Percentiles rank a stretch among this genome's conserved stretches.
phyloP scores from a whole-genome alignment of 1,140 invertebrate species.

The Calosoma granatense region DNA sequence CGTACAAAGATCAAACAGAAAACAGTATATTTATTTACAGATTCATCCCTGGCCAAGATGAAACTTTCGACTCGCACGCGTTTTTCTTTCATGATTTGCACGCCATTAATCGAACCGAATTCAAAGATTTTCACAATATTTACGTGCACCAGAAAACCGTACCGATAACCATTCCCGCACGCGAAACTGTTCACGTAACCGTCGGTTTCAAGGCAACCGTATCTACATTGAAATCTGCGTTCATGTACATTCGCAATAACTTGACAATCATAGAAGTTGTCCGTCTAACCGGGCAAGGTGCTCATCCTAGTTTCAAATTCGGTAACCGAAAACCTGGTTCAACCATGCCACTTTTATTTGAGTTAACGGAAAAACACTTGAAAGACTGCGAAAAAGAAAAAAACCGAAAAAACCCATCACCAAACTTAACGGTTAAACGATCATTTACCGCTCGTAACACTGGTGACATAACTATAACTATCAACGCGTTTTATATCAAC shows the following conservation, averaged over 20 bases:
- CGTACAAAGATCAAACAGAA: no score
- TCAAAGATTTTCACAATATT: not conserved
- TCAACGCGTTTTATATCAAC: slow-evolving; percentile 68
- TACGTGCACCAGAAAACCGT: slow-evolving; percentile 19
- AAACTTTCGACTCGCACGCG: not conserved
- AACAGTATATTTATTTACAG: no score
- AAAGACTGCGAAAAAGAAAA: slow-evolving; percentile 66
- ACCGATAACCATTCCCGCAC: slow-evolving; percentile 37
- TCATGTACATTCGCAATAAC: slow-evolving; percentile 66
- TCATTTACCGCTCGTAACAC: slow-evolving; percentile 83
- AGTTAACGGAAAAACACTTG: slow-evolving; percentile 73
- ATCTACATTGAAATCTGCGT: slow-evolving; percentile 32
- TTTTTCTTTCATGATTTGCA: slow-evolving; percentile 8
- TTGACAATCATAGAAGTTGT: slow-evolving; percentile 84
- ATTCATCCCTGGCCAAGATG: not conserved
- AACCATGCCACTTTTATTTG: slow-evolving; percentile 63
- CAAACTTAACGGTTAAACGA: slow-evolving; percentile 68
- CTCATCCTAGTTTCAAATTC: slow-evolving; percentile 77
- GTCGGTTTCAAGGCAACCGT: slow-evolving; percentile 32
- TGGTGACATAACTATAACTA: slow-evolving; percentile 68
- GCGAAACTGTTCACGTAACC: slow-evolving; percentile 31
- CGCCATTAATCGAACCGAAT: not conserved
- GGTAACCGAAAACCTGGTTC: slow-evolving; percentile 80
- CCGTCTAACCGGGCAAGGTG: slow-evolving; percentile 70
- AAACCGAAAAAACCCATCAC: slow-evolving; percentile 32